Evolutionary conservation across 2,888 invertebrate genomes (phyloP), one percentile per base, ranked within the genome.

Genomic region (Nephrocerus scutellatus): DNA sequence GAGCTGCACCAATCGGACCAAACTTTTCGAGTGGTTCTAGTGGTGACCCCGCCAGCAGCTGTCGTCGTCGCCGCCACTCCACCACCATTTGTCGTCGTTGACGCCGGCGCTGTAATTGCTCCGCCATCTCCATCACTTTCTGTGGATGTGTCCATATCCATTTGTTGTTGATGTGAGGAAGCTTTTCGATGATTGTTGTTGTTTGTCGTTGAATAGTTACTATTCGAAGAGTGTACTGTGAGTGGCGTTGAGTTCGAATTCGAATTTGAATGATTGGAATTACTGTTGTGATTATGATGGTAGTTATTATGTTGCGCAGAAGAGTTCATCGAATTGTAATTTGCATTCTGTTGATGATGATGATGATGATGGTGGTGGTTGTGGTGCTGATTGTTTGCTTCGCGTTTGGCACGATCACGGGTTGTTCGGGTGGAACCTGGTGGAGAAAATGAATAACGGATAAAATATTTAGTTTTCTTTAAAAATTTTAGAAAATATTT

Each of bases 1-100:
- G 61, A 63, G 45, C 70, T 71, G 58, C 77, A 79, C 74, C 78
- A 81, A 59, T 83, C 82, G 5, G 80, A 79, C 84, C 84, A 85
- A 30, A 82, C 81, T 49, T 79, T 73, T 14, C 84, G 72, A 6
- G 84, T 83, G 16, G 83, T 83, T 3, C 82, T 82, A 6, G 82
- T 80, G 3, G 80, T 78, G 8, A 80, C 80, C 10, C 48, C 41
- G n/a, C 57, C 58, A 8, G 33, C 40, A 52, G 72, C 74, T 25
- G 44, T 47, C n/a, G 41, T 43, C 1, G 46, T 47, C 6, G 49
- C 43, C 30, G 33, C 45, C 10, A 24, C 29, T 10, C 16, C 32
- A 18, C 20, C 21, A 18, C 35, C 32, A 13, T 46, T 57, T 6
- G 51, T 53, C 20, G 53, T 36, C 10, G 49, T 52, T 6, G 51